Conservation (phyloP, 2,888 invertebrate genomes). For the Cephus spinipes region DNA sequence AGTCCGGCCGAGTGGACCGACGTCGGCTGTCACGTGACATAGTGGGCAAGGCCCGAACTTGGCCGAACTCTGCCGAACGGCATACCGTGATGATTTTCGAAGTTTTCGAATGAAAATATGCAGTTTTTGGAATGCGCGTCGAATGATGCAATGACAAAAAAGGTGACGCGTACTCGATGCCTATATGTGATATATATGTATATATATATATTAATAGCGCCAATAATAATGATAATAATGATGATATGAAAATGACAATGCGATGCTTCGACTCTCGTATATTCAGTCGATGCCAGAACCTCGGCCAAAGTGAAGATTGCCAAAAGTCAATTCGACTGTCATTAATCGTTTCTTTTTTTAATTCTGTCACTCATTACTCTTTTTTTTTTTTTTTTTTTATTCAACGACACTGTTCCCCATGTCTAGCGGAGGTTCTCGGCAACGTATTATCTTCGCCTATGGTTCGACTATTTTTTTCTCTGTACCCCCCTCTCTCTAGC, state of each 20-base stretch:
- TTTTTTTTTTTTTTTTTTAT: not conserved
- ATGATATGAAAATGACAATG: constrained; percentile 3
- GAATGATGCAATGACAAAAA: no score
- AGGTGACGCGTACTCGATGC: no score
- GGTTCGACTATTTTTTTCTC: not conserved
- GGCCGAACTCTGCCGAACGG: no score
- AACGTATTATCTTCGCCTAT: constrained; percentile 23
- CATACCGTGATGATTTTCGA: no score
- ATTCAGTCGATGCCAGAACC: constrained; percentile 54
- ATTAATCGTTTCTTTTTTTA: not conserved
- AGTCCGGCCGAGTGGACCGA: no score
- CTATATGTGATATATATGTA: no score
- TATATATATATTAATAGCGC: not conserved
- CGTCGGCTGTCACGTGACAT: no score
- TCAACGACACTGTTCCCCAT: constrained; percentile 38
- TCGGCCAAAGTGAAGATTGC: constrained; percentile 62
- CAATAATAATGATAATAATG: constrained; percentile 8
- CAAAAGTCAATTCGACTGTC: constrained; percentile 1
- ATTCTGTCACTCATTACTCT: constrained; percentile 4
- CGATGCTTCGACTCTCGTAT: not conserved
- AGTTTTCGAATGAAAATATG: no score
- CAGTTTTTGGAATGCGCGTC: no score
- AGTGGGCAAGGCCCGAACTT: no score
- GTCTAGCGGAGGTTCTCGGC: constrained; percentile 65
- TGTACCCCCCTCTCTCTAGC: not conserved